These are phyloP conservation scores for Schizopygopsis pylzovi DNA, from an alignment of 2,797 vertebrate genomes.

Conservation along the genomic window DNA sequence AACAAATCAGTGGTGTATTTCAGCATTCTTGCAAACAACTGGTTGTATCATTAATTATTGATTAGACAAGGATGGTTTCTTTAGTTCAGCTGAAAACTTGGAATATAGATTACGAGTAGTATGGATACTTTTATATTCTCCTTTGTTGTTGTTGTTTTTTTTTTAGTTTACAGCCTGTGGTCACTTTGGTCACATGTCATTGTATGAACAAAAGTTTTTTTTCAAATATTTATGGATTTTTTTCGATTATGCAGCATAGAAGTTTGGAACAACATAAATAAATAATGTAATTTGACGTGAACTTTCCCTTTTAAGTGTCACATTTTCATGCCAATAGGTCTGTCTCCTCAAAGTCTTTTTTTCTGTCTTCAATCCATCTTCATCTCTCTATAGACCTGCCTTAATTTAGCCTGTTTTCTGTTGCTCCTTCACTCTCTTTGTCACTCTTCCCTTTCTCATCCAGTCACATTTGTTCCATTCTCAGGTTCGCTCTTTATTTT, in stretches of 20 bases:
- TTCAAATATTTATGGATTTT: too few species aligned
- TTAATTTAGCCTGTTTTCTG: constrained; percentile 57
- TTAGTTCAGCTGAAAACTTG: neutral
- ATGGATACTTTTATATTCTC: neutral
- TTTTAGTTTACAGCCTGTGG: neutral
- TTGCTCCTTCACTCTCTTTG: constrained; percentile 52
- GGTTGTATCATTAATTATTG: too few species aligned
- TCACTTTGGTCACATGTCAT: neutral
- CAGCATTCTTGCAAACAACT: neutral
- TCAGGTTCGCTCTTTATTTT: constrained; percentile 47
- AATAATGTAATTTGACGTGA: neutral
- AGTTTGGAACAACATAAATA: neutral
- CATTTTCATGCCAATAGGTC: constrained; percentile 48
- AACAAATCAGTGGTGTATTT: neutral
- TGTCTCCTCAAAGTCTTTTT: constrained; percentile 45
- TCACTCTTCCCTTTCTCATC: constrained; percentile 47
- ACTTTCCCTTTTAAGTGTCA: constrained; percentile 35
- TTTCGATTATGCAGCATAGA: neutral
- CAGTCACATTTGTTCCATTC: constrained; percentile 57
- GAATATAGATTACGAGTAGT: neutral
- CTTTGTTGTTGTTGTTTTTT: neutral
- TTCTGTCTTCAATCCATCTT: constrained; percentile 49
- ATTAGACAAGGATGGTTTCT: neutral
- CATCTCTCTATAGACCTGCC: constrained; percentile 52
- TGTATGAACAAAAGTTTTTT: neutral